Conservation (phyloP, 2,888 invertebrate species). For the Ashinkailepas kermadecensis region DNA sequence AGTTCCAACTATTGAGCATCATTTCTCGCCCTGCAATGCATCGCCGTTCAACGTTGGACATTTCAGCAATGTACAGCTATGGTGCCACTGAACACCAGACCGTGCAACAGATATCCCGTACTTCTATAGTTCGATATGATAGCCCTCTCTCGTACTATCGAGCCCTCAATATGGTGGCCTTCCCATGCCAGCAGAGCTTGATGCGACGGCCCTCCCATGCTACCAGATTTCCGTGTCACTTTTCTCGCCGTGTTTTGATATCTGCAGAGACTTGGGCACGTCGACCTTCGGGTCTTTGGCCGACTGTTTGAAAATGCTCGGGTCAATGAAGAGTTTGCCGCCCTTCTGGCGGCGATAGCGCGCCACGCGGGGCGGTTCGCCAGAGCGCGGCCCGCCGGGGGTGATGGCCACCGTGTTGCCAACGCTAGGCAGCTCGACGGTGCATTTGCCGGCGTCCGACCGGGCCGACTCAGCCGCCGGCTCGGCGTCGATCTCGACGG, state of each 20-base stretch:
- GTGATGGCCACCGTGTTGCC: neutral
- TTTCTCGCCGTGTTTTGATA: neutral
- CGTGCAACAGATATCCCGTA: too few relatives aligned
- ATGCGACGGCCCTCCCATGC: neutral
- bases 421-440: neutral
- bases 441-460: neutral
- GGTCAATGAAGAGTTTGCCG: neutral
- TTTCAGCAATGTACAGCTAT: too few relatives aligned
- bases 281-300: conserved; percentile 10
- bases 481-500: neutral
- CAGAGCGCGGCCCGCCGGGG: neutral
- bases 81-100: too few relatives aligned
- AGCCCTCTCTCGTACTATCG: too few relatives aligned
- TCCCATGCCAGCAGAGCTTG: conserved; percentile 30
- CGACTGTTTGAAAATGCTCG: conserved; percentile 8
- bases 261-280: conserved; percentile 4
- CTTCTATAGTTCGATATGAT: too few relatives aligned
- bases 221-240: neutral
- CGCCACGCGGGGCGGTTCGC: neutral
- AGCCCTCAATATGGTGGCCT: neutral
- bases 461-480: too few relatives aligned
- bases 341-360: neutral
- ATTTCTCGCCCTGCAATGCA: too few relatives aligned
- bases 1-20: too few relatives aligned
- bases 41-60: too few relatives aligned